A percentile compares a stretch with the other conserved stretches of the same genome.
phyloP scores from a whole-genome alignment of 2,797 vertebrate genomes.

The Linurgus olivaceus region DNA sequence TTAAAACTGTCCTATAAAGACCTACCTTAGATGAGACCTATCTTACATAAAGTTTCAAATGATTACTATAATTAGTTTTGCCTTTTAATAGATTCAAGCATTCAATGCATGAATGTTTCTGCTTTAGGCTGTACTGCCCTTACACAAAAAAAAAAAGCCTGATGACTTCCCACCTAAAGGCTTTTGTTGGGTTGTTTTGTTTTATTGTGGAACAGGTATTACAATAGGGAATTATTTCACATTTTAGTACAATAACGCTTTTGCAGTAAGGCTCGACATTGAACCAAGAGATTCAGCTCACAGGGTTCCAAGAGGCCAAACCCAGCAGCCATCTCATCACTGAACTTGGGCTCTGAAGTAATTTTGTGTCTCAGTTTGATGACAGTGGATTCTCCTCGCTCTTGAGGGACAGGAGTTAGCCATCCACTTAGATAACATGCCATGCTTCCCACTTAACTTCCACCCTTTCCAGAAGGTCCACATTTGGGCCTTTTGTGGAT shows the following conservation, averaged over 20 bases:
- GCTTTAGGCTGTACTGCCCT: background rate
- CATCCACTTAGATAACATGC: background rate
- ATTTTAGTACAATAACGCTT: background rate
- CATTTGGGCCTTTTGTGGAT: background rate
- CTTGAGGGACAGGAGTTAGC: background rate
- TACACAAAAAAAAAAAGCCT: background rate
- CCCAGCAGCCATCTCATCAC: accelerated
- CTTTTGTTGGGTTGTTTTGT: background rate
- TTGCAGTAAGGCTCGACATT: accelerated
- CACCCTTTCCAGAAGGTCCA: background rate
- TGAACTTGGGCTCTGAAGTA: background rate
- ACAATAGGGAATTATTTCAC: background rate
- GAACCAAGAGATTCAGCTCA: background rate
- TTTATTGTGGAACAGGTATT: background rate
- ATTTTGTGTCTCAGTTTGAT: background rate
- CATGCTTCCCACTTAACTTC: background rate
- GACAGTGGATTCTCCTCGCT: background rate
- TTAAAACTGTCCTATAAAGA: background rate
- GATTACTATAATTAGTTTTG: background rate
- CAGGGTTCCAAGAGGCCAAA: background rate
- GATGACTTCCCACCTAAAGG: background rate
- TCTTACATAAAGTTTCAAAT: background rate
- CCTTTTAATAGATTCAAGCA: background rate
- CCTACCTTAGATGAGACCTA: background rate
- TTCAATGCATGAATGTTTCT: background rate